Percentiles rank a stretch among this genome's conserved stretches.
Conservation (phyloP, 2,888 invertebrate species). For the Drosophila neutralis region DNA sequence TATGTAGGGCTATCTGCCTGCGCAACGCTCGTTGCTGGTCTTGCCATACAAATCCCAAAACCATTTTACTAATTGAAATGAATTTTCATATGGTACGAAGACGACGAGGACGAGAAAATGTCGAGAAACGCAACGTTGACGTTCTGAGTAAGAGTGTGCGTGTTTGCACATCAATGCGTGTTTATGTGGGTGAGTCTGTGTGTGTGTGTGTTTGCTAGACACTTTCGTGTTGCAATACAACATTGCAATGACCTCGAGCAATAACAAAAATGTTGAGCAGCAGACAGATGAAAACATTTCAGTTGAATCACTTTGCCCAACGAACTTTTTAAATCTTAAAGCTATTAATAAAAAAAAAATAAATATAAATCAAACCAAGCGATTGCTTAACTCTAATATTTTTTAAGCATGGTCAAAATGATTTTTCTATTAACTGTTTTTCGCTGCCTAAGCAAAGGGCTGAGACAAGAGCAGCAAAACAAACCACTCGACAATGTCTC, state of each 20-base stretch:
- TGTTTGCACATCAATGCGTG: slow-evolving; percentile 9
- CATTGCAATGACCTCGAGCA: slow-evolving; percentile 73
- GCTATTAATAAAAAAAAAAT: not conserved
- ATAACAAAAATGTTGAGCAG: slow-evolving; percentile 49
- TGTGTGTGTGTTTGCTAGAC: slow-evolving; percentile 49
- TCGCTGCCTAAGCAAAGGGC: not conserved
- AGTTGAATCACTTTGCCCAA: slow-evolving; percentile 50
- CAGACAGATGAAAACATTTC: slow-evolving; percentile 19
- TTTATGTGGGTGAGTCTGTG: slow-evolving; percentile 6
- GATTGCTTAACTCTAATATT: slow-evolving; percentile 17
- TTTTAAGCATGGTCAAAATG: not conserved
- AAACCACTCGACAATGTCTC: slow-evolving; percentile 71
- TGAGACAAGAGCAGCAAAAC: slow-evolving; percentile 11
- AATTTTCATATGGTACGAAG: slow-evolving; percentile 71
- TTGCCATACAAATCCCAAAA: slow-evolving; percentile 78
- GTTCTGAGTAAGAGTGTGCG: slow-evolving; percentile 14
- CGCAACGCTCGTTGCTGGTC: slow-evolving; percentile 43
- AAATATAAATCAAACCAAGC: not conserved
- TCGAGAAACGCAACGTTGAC: slow-evolving; percentile 42
- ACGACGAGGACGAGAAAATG: slow-evolving; percentile 29
- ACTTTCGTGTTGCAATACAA: slow-evolving; percentile 62
- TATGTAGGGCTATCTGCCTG: slow-evolving; percentile 11
- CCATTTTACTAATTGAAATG: slow-evolving; percentile 83
- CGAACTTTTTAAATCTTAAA: slow-evolving; percentile 33
- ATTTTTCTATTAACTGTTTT: slow-evolving; percentile 14